Evolutionary conservation across 1,140 invertebrate genomes (phyloP), one percentile per base, ranked within the genome.

Genomic region (Drosophila orena): DNA sequence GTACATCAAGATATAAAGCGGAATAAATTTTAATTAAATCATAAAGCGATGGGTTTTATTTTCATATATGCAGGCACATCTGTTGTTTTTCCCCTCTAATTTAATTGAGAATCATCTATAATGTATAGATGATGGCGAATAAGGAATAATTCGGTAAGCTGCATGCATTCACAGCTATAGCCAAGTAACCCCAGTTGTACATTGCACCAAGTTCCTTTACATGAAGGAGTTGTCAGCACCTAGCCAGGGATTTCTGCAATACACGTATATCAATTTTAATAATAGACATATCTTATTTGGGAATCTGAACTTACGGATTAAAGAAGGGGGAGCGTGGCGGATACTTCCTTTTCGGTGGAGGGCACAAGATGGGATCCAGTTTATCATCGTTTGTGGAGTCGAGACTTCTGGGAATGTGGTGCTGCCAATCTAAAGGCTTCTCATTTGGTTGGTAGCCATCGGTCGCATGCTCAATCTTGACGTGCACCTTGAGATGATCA

Each of bases 11-110:
- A 68, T 55, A 69, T 61, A 79, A 64, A 66, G 49, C 50, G 49
- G 77, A 77, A 78, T 74, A 78, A 62, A 88, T 86, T 86, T 88
- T 88, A 88, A 75, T 71, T 81, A 83, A 88, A 78, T 53, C 46
- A 79, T 71, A 22, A 35, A 34, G 38, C 47, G 44, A 2, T 17
- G 20, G 27, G 14, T 46, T 34, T 35, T 61, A 61, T 60, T 64
- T 59, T 30, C 12, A 30, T 8, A n/a, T 8, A 0, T 34, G n/a
- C 14, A 11, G 15, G 27, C 54, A 61, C 37, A 34, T 34, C 10
- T 3, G 27, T 14, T 15, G 11, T 1, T n/a, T 55, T 40, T 5
- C 22, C 24, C 17, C 56, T 11, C 2, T 15, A 30, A 53, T 20
- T 30, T 22, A 35, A 24, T 24, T 47, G 22, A 27, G 7, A 27